These are phyloP conservation scores for Drosophila recens DNA, from an alignment of 2,888 invertebrate species.

Conservation along the genomic window DNA sequence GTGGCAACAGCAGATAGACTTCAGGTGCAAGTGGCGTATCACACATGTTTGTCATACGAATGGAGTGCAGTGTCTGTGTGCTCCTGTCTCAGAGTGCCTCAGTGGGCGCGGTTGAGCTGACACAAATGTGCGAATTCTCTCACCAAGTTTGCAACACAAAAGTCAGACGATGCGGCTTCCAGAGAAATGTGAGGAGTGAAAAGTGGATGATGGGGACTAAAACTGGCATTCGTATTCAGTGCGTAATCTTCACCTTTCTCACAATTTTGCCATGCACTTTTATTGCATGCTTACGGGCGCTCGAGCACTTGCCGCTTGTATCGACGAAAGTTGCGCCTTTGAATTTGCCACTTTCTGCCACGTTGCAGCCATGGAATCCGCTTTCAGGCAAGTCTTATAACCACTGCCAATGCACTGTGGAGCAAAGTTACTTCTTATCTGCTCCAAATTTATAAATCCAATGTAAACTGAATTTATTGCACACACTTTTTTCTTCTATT, in stretches of 20 bases:
- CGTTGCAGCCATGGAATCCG: constrained; percentile 30
- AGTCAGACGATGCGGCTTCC: constrained; percentile 17
- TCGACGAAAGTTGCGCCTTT: constrained; percentile 72
- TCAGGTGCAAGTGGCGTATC: constrained; percentile 75
- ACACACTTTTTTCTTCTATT: too few species aligned
- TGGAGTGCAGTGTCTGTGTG: constrained; percentile 39
- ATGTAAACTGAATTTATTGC: background rate
- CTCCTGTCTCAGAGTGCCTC: constrained; percentile 35
- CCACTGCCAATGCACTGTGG: constrained; percentile 7
- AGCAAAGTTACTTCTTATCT: background rate
- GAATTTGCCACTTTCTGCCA: constrained; percentile 73
- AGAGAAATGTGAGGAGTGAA: background rate
- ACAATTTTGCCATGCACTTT: constrained; percentile 68
- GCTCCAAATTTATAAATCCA: too few species aligned
- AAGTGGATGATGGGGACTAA: constrained; percentile 20
- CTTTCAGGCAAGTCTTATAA: constrained; percentile 8
- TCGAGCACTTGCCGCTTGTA: constrained; percentile 59
- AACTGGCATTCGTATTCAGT: constrained; percentile 71
- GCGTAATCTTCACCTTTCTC: constrained; percentile 79
- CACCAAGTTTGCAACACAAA: constrained; percentile 50
- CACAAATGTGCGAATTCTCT: constrained; percentile 65
- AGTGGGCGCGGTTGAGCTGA: constrained; percentile 54
- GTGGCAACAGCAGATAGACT: constrained; percentile 49
- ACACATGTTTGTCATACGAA: constrained; percentile 75
- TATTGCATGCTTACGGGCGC: constrained; percentile 64